Base-by-base conservation (phyloP, 2,888 invertebrate species). In the Hesperia comma region DNA sequence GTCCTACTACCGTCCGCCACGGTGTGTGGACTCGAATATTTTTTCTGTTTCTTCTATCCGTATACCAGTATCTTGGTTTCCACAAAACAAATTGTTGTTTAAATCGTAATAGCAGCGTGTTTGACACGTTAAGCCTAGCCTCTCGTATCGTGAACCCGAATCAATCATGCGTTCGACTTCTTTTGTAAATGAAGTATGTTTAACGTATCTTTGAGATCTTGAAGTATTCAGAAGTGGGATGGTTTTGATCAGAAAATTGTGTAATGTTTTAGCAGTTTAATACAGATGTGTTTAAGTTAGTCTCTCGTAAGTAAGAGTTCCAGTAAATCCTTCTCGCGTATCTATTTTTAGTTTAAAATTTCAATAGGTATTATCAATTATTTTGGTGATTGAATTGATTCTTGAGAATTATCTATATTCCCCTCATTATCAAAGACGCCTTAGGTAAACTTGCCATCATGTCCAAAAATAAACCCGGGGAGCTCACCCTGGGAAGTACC, bases 81-180 rank as follows among this genome's bases (percentile, higher is more conserved):
- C 66, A 66, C 66, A 66, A 66, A 66, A 66, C 66, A 66, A 66
- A 66, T 66, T 66, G 66, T 71, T 69, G 68, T 68, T 70, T 69
- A 55, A 69, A 70, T 70, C 60, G 67, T 73, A 70, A 69, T 70
- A 70, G 63, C 56, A 68, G 67, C 55, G 51, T 64, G 68, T 64
- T 63, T 66, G 60, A 62, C 68, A 57, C 66, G 64, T 70, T 64
- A 49, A 49, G 49, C 49, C 49, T 49, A 43, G 63, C 62, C 61
- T 70, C 68, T 70, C 37, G 63, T 69, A 69, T 58, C 67, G 70
- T 71, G 71, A 60, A 64, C 67, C 66, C 68, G 69, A 69, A 71
- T 70, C 67, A 69, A 63, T 68, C 70, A 66, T 68, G 62, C 64
- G 69, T 70, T 70, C 68, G 70, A 69, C 70, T 67, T 67, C 67